Evolutionary conservation across 1,140 invertebrate genomes (phyloP).

Genomic region (Aplysia californica): DNA sequence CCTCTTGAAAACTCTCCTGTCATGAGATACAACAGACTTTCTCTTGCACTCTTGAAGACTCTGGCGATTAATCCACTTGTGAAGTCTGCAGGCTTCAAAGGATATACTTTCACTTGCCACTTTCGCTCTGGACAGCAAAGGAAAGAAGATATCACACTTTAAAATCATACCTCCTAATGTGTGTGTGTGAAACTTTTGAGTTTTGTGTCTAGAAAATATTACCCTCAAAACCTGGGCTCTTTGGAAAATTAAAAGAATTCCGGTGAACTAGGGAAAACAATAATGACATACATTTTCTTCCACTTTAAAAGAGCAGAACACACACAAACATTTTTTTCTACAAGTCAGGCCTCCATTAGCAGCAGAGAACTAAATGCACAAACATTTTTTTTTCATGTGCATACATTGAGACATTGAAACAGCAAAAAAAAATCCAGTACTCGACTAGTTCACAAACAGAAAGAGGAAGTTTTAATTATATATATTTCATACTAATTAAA

Average conservation of each 20-base stretch:
- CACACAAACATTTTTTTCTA: too few species aligned
- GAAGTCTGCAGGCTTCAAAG: conserved; percentile 11
- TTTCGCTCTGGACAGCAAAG: conserved; percentile 19
- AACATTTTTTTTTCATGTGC: too few species aligned
- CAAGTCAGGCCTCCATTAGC: too few species aligned
- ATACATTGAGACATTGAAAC: too few species aligned
- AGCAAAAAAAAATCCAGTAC: too few species aligned
- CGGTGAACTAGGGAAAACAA: neutral
- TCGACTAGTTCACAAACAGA: too few species aligned
- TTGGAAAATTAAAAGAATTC: too few species aligned
- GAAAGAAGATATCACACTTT: neutral
- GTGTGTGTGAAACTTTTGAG: neutral
- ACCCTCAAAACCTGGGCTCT: too few species aligned
- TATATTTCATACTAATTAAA: neutral
- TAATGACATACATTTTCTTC: neutral
- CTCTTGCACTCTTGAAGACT: conserved; percentile 21
- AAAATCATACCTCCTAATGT: neutral
- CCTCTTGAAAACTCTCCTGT: conserved; percentile 1
- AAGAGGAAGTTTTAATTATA: neutral
- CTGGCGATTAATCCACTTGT: conserved; percentile 5
- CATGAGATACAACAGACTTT: conserved; percentile 21
- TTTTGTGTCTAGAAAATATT: neutral
- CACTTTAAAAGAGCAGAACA: too few species aligned
- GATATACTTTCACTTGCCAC: conserved; percentile 27
- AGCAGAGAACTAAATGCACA: too few species aligned